Evolutionary conservation across 2,888 invertebrate species (phyloP), one percentile per base, ranked within the genome.

Genomic region (Meteorus colon): DNA sequence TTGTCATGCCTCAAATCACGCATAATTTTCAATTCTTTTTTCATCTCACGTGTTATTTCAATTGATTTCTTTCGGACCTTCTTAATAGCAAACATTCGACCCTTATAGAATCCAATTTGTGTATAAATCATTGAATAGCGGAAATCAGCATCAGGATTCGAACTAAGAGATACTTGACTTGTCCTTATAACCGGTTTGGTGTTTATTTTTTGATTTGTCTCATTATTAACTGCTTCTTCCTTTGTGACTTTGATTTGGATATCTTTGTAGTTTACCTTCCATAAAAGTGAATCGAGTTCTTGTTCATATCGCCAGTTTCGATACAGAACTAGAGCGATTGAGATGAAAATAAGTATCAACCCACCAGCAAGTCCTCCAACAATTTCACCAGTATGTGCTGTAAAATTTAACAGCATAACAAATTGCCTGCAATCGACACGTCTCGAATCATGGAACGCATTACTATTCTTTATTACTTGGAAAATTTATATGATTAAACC

Each of bases 301-400:
- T 97, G 97, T 87, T 98, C 97, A 89, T 98, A 97, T 55, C 94
- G 93, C 97, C 97, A 97, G 89, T 97, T 97, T 77, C 97, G 93
- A 90, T 95, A 96, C 14, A 96, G 91, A 0, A 96, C 93, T 74
- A 96, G 90, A 0, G 94, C 93, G n/a, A 96, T 93, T 3, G 96
- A 91, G 0, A 93, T 91, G 51, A 96, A 89, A 5, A 96, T 90
- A 0, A 96, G 90, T 16, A 95, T 88, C 4, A 95, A 92, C 2
- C 95, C 95, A 0, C 97, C 96, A 0, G 94, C 94, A 0, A 96
- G 93, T 1, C 96, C 96, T 2, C 94, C 93, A 0, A 95, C 93
- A 88, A 97, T 96, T 85, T 97, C 96, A 66, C 94, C 93, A 0
- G 96, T 95, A 87, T 96, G 95, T 83, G 94, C 97, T 96, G 84